phyloP scores from a whole-genome alignment of 2,797 vertebrate species.

The Loriculus beryllinus region DNA sequence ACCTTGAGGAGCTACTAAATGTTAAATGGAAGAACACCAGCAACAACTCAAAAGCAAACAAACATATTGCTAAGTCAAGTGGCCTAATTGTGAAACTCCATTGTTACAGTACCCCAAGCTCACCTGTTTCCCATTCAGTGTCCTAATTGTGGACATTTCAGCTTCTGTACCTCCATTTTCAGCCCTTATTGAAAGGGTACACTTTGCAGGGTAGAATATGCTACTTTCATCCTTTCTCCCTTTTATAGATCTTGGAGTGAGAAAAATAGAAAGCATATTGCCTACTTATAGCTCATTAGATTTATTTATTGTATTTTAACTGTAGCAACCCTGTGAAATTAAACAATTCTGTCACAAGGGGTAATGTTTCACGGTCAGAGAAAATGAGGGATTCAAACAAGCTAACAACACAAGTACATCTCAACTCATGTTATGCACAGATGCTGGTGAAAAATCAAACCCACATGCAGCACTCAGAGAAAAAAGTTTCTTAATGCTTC shows the following conservation, averaged over 20 bases:
- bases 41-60: neutral
- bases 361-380: neutral
- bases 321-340: neutral
- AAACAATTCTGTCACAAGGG: slow-evolving; percentile 24
- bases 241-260: neutral
- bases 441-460: slow-evolving; percentile 32
- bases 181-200: neutral
- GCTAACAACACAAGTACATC: neutral
- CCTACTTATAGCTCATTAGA: neutral
- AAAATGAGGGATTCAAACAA: slow-evolving; percentile 42
- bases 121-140: neutral
- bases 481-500: slow-evolving; percentile 40
- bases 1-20: neutral
- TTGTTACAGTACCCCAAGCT: neutral
- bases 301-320: neutral
- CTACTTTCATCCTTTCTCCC: neutral
- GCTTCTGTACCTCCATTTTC: neutral
- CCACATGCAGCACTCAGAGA: neutral
- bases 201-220: neutral
- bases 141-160: neutral
- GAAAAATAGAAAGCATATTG: neutral
- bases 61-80: neutral
- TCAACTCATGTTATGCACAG: neutral
- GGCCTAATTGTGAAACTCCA: neutral
- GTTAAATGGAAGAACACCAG: neutral